Base-by-base conservation (phyloP, 2,888 invertebrate genomes). In the Eupeodes latifasciatus region DNA sequence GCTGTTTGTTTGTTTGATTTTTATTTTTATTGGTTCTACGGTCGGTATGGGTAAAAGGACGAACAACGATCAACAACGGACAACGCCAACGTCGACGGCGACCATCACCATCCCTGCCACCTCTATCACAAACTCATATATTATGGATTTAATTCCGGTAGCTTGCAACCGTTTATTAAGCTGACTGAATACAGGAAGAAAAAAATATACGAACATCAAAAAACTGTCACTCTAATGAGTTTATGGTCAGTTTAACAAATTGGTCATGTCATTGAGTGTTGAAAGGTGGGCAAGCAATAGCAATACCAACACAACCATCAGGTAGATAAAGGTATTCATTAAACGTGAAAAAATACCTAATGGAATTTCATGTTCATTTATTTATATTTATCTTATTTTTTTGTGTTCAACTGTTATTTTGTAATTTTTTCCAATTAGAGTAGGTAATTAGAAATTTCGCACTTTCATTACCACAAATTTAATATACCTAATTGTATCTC, bases 391-490 rank as follows among this genome's bases (percentile, higher is more conserved):
- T 16, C 7, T 67, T 44, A 49, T 64, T 51, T 69, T 40, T 5
- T 49, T 16, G 57, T 77, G 47, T 53, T n/a, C 7, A 53, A 53
- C 5, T 40, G 5, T 40, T 40, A 9, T 40, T 40, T 40, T 40
- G 40, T 40, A 40, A 40, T 44, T 61, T 47, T 62, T 64, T 75
- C 57, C 75, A 87, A 83, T 87, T 88, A 80, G 49, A 77, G 83
- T 72, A 53, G 69, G 40, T 78, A 88, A 84, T 84, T 88, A 71
- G 84, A 88, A 75, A 81, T 75, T 86, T 81, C 64, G 53, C 81
- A 57, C 84, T 69, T 88, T 88, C 77, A 84, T 88, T 78, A 77
- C 66, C 82, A 59, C 79, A 79, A 61, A 67, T 59, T 59, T 57
- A 64, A 67, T 59, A 49, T n/a, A 6, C n/a, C 27, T 40, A 40